These are phyloP conservation scores for Melanerpes aurifrons DNA, from an alignment of 2,113 vertebrate species.

Conservation along the genomic window DNA sequence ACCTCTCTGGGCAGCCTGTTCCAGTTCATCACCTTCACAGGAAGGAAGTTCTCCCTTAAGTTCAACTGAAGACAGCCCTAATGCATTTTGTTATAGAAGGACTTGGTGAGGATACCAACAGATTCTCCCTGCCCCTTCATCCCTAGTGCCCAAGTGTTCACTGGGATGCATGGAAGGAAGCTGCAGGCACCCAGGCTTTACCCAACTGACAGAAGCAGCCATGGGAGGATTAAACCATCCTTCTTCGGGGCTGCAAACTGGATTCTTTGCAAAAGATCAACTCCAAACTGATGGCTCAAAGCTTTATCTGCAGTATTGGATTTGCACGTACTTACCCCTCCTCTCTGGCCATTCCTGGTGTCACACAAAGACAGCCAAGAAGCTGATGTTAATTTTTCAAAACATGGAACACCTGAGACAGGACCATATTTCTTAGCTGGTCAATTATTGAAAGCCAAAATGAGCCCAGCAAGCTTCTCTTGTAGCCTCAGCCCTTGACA, in stretches of 20 bases:
- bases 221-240: not conserved
- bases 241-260: not conserved
- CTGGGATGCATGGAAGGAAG: fast-evolving
- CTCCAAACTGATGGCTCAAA: not conserved
- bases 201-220: not conserved
- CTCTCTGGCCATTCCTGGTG: not conserved
- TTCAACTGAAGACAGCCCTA: not conserved
- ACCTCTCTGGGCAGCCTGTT: no score
- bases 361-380: not conserved
- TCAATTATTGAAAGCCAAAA: not conserved
- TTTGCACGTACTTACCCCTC: not conserved
- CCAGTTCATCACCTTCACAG: no score
- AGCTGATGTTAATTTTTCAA: not conserved
- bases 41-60: no score
- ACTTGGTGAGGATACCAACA: not conserved
- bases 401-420: not conserved
- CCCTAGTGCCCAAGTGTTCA: fast-evolving
- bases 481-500: not conserved
- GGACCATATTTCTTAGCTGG: not conserved
- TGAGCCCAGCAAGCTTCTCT: not conserved
- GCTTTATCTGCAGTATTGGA: fast-evolving
- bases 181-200: fast-evolving
- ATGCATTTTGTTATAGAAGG: not conserved
- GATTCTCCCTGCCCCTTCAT: not conserved
- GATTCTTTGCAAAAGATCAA: not conserved